A percentile compares a stretch with the other conserved stretches of the same genome.
Evolutionary conservation across 2,888 invertebrate genomes (phyloP).

Genomic region (Euzetes globulus): DNA sequence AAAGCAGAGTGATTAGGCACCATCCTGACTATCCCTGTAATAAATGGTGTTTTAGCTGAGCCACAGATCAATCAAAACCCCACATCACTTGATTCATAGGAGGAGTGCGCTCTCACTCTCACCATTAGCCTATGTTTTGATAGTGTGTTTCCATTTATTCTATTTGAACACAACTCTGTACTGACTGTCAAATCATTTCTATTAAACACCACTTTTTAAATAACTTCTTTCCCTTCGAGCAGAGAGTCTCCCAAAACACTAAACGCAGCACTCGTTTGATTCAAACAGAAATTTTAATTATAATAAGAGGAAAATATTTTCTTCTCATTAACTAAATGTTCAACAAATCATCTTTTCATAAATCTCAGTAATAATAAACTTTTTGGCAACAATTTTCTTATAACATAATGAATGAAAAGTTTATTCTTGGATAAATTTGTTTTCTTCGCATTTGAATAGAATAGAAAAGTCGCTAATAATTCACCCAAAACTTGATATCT

Average conservation of each 20-base stretch:
- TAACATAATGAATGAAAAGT: background rate
- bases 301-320: background rate
- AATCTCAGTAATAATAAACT: background rate
- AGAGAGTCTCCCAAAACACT: background rate
- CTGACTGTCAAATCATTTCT: background rate
- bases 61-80: conserved; percentile 3
- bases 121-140: background rate
- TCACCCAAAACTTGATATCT: background rate
- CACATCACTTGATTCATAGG: background rate
- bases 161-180: background rate
- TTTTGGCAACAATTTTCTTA: background rate
- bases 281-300: conserved; percentile 1
- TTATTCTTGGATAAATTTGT: background rate
- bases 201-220: background rate
- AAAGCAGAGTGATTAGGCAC: too few species aligned
- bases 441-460: background rate
- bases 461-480: background rate
- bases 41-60: background rate
- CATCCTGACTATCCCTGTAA: too few species aligned
- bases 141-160: conserved; percentile 1
- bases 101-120: background rate
- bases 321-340: background rate
- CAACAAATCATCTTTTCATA: background rate
- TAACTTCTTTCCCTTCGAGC: background rate
- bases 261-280: background rate